Base-by-base conservation (phyloP, 2,113 vertebrate genomes). In the Sakesphorus luctuosus region DNA sequence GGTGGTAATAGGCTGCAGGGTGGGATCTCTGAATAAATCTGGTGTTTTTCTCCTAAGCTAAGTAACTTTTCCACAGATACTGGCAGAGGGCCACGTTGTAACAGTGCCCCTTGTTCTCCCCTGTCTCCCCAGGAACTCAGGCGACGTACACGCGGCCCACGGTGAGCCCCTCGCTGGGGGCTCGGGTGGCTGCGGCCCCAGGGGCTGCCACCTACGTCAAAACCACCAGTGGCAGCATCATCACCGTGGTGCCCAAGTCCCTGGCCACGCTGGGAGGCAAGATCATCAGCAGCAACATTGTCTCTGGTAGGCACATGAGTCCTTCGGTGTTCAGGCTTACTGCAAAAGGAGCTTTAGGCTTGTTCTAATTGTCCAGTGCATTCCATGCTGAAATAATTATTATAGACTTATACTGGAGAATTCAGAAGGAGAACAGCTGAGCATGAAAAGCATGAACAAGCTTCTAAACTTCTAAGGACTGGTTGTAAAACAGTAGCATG, bases 161-260 rank as follows among this genome's bases (percentile, higher is more conserved):
- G 0, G 98, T 99, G 29, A 98, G 98, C 66, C 98, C 99, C 12
- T 98, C 98, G 13, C 97, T 99, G 62, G 98, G 99, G 5, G 98
- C 99, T 25, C 98, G 99, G 19, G 98, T 99, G 97, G 98, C 99
- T 18, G 98, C 98, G 26, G 98, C 99, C 18, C 98, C 98, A 16
- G 98, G 98, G 3, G 99, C 98, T 47, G 98, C 99, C 82, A 99
- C 99, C 14, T 99, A 99, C 0, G 99, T 99, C 89, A 99, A 99
- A 96, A 99, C 99, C 35, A 99, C 99, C 46, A 99, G 99, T 36
- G 99, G 99, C 44, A 99, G 99, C 98, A 99, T 99, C 97, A 99
- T 99, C 93, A 99, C 99, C 0, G 99, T 99, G 43, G 99, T 99
- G 46, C 99, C 99, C 63, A 99, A 99, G 96, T 99, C 99, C 13